A percentile compares a stretch with the other conserved stretches of the same genome.
These are phyloP conservation scores for Gephyroberyx darwinii DNA, from an alignment of 2,797 vertebrate genomes.

Conservation along the genomic window DNA sequence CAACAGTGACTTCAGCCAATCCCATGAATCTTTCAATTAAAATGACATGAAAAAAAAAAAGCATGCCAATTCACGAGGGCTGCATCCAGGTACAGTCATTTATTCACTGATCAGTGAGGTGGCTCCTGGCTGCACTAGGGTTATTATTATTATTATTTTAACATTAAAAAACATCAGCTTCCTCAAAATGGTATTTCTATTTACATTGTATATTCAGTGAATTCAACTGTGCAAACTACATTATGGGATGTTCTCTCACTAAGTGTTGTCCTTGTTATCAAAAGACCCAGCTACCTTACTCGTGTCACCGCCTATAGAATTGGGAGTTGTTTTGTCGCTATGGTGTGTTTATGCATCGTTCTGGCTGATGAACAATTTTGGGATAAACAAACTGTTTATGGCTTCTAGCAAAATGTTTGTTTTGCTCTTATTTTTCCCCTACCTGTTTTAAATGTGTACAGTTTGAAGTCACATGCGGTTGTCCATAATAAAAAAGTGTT, in stretches of 20 bases:
- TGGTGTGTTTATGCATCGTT: constrained; percentile 43
- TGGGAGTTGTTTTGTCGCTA: constrained; percentile 29
- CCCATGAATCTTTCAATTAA: constrained; percentile 37
- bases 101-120: constrained; percentile 26
- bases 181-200: constrained; percentile 22
- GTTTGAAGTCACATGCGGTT: constrained; percentile 37
- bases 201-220: constrained; percentile 10
- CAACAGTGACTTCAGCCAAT: constrained; percentile 25
- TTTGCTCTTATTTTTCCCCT: constrained; percentile 24
- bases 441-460: constrained; percentile 46
- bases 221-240: constrained; percentile 25
- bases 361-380: constrained; percentile 22
- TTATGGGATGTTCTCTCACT: constrained; percentile 38
- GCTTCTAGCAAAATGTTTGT: constrained; percentile 43
- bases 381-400: constrained; percentile 36
- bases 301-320: constrained; percentile 35
- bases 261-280: constrained; percentile 46
- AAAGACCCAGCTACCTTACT: constrained; percentile 13
- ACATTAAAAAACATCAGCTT: constrained; percentile 5
- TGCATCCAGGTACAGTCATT: constrained; percentile 16
- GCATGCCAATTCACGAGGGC: constrained; percentile 36
- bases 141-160: neutral
- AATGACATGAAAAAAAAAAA: constrained; percentile 42
- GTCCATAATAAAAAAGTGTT: constrained; percentile 54
- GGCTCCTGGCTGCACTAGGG: constrained; percentile 22